Evolutionary conservation across 2,888 invertebrate species (phyloP).

Genomic region (Tipula confusa): DNA sequence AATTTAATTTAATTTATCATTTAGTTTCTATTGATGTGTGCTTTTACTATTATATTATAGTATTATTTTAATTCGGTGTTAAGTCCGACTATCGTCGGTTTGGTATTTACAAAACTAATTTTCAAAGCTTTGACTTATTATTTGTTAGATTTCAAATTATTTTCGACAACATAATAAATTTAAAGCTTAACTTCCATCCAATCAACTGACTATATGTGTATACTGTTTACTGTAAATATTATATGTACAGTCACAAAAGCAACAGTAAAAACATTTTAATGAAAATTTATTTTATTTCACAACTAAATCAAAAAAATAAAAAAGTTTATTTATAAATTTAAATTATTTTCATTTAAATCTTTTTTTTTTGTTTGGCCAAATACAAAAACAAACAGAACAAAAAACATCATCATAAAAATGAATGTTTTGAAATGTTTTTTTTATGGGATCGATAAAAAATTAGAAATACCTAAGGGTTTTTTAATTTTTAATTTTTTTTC

Average conservation of each 20-base stretch:
- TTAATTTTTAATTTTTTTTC: neutral
- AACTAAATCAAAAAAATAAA: conserved; percentile 4
- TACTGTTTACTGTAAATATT: too few relatives aligned
- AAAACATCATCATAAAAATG: conserved; percentile 15
- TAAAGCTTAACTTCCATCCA: neutral
- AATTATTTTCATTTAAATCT: neutral
- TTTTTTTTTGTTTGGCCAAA: neutral
- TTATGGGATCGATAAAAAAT: conserved; percentile 3
- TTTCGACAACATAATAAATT: too few relatives aligned
- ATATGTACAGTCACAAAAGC: neutral
- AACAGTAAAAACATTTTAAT: neutral
- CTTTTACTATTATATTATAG: too few relatives aligned
- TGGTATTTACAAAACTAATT: neutral
- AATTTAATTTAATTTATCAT: neutral
- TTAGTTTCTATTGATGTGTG: neutral
- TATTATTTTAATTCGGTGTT: too few relatives aligned
- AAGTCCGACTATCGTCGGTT: too few relatives aligned
- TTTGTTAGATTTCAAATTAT: too few relatives aligned
- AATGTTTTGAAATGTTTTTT: neutral
- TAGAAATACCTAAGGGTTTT: neutral
- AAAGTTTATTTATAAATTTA: neutral
- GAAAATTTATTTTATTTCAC: neutral
- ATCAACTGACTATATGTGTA: neutral
- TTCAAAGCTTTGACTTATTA: neutral
- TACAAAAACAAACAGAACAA: neutral